Percentiles rank a stretch among this genome's conserved stretches.
Conservation (phyloP, 1,140 invertebrate species). For the Littorina saxatilis region DNA sequence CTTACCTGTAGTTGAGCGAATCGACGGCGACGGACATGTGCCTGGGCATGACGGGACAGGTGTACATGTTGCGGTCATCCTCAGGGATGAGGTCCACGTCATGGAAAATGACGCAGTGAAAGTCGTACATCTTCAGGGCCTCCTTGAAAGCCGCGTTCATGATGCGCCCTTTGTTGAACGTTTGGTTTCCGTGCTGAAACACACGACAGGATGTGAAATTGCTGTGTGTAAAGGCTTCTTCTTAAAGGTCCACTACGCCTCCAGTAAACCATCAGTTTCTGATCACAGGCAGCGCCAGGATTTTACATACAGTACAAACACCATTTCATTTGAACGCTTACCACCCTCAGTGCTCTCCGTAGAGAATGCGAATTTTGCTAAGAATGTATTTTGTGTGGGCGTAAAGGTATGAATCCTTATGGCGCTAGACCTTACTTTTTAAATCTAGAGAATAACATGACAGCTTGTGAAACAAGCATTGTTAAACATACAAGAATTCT, state of each 20-base stretch:
- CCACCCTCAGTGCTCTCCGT: not conserved
- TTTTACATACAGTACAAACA: no score
- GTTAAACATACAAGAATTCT: no score
- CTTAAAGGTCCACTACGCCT: not conserved
- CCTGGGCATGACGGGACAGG: conserved; percentile 91
- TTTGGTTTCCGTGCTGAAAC: conserved; percentile 79
- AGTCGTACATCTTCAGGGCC: conserved; percentile 83
- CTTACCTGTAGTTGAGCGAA: conserved; percentile 91
- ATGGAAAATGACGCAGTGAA: conserved; percentile 94
- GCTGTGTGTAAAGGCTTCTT: not conserved
- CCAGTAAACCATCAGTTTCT: no score
- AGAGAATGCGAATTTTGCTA: not conserved
- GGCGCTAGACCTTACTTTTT: no score
- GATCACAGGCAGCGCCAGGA: no score
- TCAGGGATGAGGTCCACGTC: conserved; percentile 96
- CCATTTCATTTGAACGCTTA: no score
- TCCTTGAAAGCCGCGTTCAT: conserved; percentile 94
- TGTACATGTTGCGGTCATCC: conserved; percentile 90
- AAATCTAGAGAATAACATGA: no score
- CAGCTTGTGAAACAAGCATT: not conserved
- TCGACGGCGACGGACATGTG: conserved; percentile 97
- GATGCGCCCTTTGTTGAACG: conserved; percentile 95
- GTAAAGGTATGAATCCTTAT: not conserved
- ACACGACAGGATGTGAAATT: not conserved
- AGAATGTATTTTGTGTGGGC: not conserved